Conservation (phyloP, 2,888 invertebrate species). For the Tinea trinotella region DNA sequence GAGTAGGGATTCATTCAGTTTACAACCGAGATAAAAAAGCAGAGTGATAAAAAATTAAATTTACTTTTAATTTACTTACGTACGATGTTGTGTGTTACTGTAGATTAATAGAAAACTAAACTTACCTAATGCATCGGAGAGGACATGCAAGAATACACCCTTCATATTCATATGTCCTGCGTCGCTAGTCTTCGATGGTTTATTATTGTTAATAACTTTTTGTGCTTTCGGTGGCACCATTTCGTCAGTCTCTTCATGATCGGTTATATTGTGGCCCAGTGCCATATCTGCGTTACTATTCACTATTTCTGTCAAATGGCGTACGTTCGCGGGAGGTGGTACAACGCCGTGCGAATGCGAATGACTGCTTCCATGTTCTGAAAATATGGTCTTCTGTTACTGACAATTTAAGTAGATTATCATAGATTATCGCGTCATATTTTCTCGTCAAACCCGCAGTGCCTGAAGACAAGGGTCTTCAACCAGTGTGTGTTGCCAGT, state of each 20-base stretch:
- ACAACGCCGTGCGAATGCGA: conserved; percentile 76
- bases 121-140: conserved; percentile 95
- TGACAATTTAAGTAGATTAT: no score
- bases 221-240: conserved; percentile 53
- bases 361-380: conserved; percentile 83
- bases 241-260: conserved; percentile 58
- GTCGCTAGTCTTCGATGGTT: conserved; percentile 55
- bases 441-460: no score
- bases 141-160: conserved; percentile 98
- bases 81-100: no score
- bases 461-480: no score
- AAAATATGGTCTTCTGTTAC: no score
- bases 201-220: conserved; percentile 42
- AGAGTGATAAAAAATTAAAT: no score
- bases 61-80: no score
- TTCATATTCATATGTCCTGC: conserved; percentile 97
- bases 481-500: no score
- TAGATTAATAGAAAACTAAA: not conserved
- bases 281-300: conserved; percentile 67
- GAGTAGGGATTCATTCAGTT: no score
- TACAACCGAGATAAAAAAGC: no score
- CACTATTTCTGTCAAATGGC: conserved; percentile 59
- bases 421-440: no score
- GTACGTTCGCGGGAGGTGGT: conserved; percentile 59
- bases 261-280: conserved; percentile 55